A percentile compares a stretch with the other conserved stretches of the same genome.
Conservation (phyloP, 2,797 vertebrate genomes). For the Microchirus variegatus region DNA sequence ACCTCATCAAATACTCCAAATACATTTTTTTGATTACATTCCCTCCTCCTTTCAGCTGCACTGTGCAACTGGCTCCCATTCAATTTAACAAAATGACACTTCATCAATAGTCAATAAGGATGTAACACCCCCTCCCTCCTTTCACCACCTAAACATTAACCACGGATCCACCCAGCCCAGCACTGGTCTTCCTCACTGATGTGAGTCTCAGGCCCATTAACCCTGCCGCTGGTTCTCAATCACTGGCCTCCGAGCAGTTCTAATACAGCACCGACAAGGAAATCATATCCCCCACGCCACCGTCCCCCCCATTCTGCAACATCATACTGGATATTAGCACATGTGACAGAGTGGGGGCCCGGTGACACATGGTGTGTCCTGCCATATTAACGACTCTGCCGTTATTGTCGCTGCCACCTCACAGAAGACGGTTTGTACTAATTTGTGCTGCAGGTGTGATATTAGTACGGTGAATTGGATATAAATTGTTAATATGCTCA, state of each 20-base stretch:
- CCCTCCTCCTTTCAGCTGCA: too few relatives aligned
- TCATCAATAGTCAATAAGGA: constrained; percentile 17
- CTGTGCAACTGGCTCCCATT: neutral
- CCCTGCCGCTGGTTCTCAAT: constrained; percentile 22
- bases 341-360: constrained; percentile 40
- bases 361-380: constrained; percentile 56
- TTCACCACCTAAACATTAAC: constrained; percentile 3
- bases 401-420: constrained; percentile 23
- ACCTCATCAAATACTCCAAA: constrained; percentile 20
- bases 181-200: constrained; percentile 32
- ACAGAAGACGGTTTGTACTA: constrained; percentile 63
- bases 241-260: constrained; percentile 42
- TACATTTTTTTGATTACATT: constrained; percentile 9
- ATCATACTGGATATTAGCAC: constrained; percentile 55
- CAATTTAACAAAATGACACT: constrained; percentile 21
- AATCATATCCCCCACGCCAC: constrained; percentile 33
- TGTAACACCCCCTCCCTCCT: constrained; percentile 8
- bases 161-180: constrained; percentile 19
- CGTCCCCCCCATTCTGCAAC: constrained; percentile 29
- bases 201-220: constrained; percentile 8
- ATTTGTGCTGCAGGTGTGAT: constrained; percentile 72
- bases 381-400: constrained; percentile 40
- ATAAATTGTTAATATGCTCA: constrained; percentile 81
- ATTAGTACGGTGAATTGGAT: constrained; percentile 69
- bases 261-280: constrained; percentile 47